phyloP scores from a whole-genome alignment of 2,888 invertebrate genomes.

The Gisinianus flammeolus region DNA sequence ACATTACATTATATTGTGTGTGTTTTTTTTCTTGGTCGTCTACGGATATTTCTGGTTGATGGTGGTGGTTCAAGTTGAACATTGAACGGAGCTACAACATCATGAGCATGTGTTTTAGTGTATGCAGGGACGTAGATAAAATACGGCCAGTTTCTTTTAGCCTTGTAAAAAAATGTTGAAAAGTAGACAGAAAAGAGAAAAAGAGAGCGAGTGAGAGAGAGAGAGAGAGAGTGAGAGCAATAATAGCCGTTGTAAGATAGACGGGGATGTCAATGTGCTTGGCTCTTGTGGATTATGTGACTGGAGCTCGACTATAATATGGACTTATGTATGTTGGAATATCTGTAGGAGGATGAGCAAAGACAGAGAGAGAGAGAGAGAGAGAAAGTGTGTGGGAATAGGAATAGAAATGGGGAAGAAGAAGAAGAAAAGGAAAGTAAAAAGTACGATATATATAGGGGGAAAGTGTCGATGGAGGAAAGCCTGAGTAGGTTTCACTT shows the following conservation, averaged over 20 bases:
- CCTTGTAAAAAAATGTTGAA: no score
- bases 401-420: not conserved
- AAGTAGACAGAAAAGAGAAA: no score
- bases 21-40: no score
- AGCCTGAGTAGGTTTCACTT: not conserved
- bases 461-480: slow-evolving; percentile 25
- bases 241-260: no score
- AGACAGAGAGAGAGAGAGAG: not conserved
- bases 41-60: no score
- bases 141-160: no score
- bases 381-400: slow-evolving; percentile 1
- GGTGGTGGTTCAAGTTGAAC: no score
- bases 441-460: not conserved
- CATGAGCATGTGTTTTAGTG: no score
- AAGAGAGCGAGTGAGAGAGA: no score
- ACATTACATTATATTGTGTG: no score
- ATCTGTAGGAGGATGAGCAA: not conserved
- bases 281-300: not conserved
- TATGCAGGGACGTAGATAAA: not conserved
- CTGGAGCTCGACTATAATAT: not conserved
- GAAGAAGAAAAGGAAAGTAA: not conserved
- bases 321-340: not conserved
- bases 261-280: not conserved
- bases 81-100: no score
- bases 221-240: no score